These are phyloP conservation scores for Neocrepidodera transversa DNA, from an alignment of 2,888 invertebrate genomes.

Conservation along the genomic window DNA sequence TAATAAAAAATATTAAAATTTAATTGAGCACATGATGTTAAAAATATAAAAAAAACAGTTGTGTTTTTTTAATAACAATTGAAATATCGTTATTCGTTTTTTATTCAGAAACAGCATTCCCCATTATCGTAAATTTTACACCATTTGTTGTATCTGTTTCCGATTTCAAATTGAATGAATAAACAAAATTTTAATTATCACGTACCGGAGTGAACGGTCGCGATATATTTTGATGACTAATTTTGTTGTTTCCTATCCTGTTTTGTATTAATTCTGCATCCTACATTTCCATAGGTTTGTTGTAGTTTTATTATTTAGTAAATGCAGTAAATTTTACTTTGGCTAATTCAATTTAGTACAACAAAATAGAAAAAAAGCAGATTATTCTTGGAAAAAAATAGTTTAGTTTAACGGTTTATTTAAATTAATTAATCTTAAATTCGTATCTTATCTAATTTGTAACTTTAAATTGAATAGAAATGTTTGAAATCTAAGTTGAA, in stretches of 20 bases:
- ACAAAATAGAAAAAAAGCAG: too few relatives aligned
- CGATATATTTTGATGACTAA: conserved; percentile 27
- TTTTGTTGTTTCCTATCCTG: conserved; percentile 25
- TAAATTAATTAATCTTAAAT: too few relatives aligned
- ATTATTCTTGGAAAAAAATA: too few relatives aligned
- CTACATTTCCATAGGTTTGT: conserved; percentile 5
- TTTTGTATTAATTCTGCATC: conserved; percentile 26
- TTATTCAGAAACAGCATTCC: conserved; percentile 6
- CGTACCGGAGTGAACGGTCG: conserved; percentile 24
- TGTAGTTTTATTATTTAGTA: background rate
- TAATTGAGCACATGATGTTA: too few relatives aligned
- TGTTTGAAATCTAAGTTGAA: too few relatives aligned
- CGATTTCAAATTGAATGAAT: conserved; percentile 42
- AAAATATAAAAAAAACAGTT: too few relatives aligned
- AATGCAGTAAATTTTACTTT: too few relatives aligned
- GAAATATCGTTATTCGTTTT: conserved; percentile 10
- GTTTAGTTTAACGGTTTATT: too few relatives aligned
- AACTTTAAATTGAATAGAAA: too few relatives aligned
- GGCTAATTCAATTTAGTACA: too few relatives aligned
- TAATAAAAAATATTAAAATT: too few relatives aligned
- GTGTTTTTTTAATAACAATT: conserved; percentile 3
- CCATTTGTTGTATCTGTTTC: conserved; percentile 29
- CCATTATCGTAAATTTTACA: conserved; percentile 23
- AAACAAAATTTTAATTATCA: conserved; percentile 46
- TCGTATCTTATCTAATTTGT: too few relatives aligned